Percentiles rank a stretch among this genome's conserved stretches.
phyloP scores from a whole-genome alignment of 2,113 vertebrate genomes.

The Clarias gariepinus region DNA sequence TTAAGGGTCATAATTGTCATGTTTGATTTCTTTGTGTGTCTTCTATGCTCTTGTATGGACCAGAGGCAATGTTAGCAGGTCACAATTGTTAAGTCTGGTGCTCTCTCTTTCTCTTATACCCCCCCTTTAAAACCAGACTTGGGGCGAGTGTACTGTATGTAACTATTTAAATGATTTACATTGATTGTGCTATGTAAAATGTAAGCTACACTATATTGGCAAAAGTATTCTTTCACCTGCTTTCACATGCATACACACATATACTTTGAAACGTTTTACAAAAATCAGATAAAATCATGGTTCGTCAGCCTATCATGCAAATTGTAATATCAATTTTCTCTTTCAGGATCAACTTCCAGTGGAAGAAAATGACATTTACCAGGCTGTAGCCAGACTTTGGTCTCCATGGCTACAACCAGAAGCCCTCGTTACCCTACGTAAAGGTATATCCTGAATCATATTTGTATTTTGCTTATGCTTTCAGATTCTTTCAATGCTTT shows the following conservation, averaged over 20 bases:
- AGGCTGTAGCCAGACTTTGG: constrained; percentile 86
- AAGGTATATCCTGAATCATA: constrained; percentile 72
- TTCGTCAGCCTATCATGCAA: not conserved
- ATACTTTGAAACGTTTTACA: not conserved
- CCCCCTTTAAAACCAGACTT: too few species aligned
- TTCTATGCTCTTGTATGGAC: not conserved
- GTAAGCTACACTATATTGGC: too few species aligned
- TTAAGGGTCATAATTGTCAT: not conserved
- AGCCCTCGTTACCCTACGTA: constrained; percentile 80
- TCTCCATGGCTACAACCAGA: constrained; percentile 83
- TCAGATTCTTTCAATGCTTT: not conserved
- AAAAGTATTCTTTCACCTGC: too few species aligned
- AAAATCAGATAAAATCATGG: not conserved
- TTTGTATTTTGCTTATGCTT: not conserved
- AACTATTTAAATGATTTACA: not conserved
- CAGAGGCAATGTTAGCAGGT: not conserved
- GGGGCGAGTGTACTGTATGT: not conserved
- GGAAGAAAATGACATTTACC: constrained; percentile 80
- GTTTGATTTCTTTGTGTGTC: not conserved
- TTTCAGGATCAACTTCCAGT: constrained; percentile 86
- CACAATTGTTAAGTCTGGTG: not conserved
- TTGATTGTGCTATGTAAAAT: not conserved
- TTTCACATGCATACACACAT: too few species aligned
- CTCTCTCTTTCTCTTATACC: not conserved
- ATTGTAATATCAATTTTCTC: not conserved